A percentile compares a stretch with the other conserved stretches of the same genome.
Conservation (phyloP, 2,113 vertebrate species). For the Rhinolophus ferrumequinum region DNA sequence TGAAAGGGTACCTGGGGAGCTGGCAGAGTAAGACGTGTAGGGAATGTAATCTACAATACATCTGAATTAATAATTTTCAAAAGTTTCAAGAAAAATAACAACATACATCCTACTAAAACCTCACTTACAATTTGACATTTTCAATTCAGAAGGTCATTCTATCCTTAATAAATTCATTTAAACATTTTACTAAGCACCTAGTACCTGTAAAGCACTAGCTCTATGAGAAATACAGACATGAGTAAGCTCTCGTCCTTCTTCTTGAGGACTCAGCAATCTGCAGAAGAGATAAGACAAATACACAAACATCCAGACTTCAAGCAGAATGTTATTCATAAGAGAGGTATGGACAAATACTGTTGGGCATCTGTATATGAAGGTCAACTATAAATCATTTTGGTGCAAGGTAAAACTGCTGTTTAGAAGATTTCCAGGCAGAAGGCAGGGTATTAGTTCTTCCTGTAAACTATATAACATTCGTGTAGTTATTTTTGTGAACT, state of each 20-base stretch:
- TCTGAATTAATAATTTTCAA: neutral
- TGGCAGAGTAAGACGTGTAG: neutral
- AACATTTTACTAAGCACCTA: conserved; percentile 29
- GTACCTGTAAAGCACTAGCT: neutral
- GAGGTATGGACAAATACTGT: neutral
- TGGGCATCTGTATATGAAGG: conserved; percentile 56
- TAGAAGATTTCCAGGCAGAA: conserved; percentile 51
- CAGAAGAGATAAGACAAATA: conserved; percentile 48
- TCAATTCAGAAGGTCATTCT: neutral
- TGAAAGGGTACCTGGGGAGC: neutral
- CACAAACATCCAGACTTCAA: conserved; percentile 4
- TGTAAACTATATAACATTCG: conserved; percentile 40
- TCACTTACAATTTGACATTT: neutral
- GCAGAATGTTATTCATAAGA: conserved; percentile 22
- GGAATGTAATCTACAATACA: neutral
- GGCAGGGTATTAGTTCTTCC: neutral
- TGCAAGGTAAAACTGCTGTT: conserved; percentile 47
- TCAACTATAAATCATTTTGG: conserved; percentile 53
- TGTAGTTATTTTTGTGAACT: conserved; percentile 8
- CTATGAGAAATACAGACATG: neutral
- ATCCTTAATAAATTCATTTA: neutral
- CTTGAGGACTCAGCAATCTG: conserved; percentile 53
- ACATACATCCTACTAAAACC: neutral
- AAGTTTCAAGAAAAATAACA: conserved; percentile 30
- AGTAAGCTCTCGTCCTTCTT: conserved; percentile 29